These are phyloP conservation scores for Phenacoccus solenopsis DNA, from an alignment of 1,140 invertebrate genomes.

Conservation along the genomic window DNA sequence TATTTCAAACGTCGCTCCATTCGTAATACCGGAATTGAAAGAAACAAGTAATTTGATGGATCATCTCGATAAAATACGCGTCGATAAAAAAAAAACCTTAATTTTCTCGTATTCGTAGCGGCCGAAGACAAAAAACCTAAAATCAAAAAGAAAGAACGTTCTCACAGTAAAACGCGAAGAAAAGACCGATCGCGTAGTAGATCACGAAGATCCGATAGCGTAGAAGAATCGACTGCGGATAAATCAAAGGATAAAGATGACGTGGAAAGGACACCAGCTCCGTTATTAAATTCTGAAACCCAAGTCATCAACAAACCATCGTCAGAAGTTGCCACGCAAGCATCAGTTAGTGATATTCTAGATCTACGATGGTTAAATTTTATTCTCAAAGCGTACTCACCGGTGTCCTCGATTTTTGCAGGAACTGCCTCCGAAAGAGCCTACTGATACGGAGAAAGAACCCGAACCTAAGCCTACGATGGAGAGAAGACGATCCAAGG, in stretches of 20 bases:
- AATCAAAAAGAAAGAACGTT: background rate
- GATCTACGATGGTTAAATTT: too few relatives aligned
- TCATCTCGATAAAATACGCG: background rate
- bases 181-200: constrained; percentile 20
- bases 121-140: background rate
- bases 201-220: constrained; percentile 18
- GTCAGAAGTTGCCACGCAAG: background rate
- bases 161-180: constrained; percentile 17
- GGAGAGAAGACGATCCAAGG: background rate
- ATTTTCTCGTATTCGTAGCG: background rate
- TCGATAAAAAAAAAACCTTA: background rate
- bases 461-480: background rate
- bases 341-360: too few relatives aligned
- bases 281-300: background rate
- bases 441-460: background rate
- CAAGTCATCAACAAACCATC: background rate
- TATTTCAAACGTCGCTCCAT: constrained; percentile 30
- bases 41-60: background rate
- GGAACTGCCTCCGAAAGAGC: background rate
- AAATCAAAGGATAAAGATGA: background rate
- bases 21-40: background rate
- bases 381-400: too few relatives aligned
- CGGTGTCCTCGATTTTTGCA: too few relatives aligned
- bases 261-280: background rate
- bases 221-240: background rate